Conservation (phyloP, 2,113 vertebrate species). For the Bucco capensis region DNA sequence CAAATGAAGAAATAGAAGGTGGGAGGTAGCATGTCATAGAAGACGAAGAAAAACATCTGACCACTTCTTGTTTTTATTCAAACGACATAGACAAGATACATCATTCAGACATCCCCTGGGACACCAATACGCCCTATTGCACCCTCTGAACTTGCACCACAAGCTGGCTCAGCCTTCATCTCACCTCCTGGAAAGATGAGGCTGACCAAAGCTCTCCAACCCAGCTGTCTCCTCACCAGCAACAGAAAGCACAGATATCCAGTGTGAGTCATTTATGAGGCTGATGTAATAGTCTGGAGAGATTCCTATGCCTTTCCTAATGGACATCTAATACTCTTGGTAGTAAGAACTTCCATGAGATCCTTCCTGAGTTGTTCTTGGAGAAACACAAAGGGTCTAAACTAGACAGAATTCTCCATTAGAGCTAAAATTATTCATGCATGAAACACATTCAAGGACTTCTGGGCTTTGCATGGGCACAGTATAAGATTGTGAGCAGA, state of each 20-base stretch:
- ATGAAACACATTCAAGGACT: neutral
- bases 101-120: neutral
- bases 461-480: neutral
- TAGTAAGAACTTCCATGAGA: neutral
- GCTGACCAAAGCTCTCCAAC: neutral
- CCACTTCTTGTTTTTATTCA: neutral
- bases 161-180: neutral
- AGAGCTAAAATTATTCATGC: neutral
- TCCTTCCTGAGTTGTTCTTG: neutral
- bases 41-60: neutral
- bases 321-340: neutral
- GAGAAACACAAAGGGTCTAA: neutral
- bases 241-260: neutral
- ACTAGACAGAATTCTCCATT: neutral
- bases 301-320: neutral
- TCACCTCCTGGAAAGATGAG: neutral
- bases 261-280: neutral
- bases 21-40: neutral
- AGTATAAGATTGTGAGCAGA: neutral
- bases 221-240: neutral
- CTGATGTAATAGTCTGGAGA: conserved; percentile 11
- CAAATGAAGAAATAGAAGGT: neutral
- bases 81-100: neutral
- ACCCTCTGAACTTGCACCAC: neutral
- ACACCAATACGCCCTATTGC: neutral